Percentiles rank a stretch among this genome's conserved stretches.
Conservation (phyloP, 2,113 vertebrate genomes). For the Bungarus multicinctus region DNA sequence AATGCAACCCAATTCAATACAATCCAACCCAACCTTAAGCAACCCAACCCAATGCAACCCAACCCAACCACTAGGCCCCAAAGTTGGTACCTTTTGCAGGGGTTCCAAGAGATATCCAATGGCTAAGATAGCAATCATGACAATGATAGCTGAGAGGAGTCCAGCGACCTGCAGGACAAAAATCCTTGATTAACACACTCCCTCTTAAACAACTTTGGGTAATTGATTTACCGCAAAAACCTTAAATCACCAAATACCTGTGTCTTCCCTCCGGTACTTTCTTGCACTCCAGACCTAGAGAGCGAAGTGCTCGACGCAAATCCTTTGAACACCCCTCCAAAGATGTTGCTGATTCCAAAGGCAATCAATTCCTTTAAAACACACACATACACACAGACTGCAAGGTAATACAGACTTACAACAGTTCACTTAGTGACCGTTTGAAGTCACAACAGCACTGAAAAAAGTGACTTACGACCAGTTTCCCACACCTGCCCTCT, state of each 20-base stretch:
- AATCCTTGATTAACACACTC: constrained; percentile 7
- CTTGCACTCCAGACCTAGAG: constrained; percentile 91
- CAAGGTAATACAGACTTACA: not conserved
- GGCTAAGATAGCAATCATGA: constrained; percentile 84
- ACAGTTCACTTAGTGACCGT: not conserved
- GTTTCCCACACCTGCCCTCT: too few species aligned
- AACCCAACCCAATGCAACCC: not conserved
- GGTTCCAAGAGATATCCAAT: constrained; percentile 87
- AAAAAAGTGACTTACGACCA: too few species aligned
- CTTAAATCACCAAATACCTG: constrained; percentile 74
- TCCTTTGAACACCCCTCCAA: constrained; percentile 86
- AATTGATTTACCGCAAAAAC: not conserved
- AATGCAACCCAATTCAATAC: not conserved
- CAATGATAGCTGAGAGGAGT: constrained; percentile 83
- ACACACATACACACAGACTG: not conserved
- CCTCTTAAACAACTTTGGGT: not conserved
- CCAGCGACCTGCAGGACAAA: constrained; percentile 81
- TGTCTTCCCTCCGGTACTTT: constrained; percentile 95
- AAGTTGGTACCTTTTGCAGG: constrained; percentile 83
- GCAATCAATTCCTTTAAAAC: constrained; percentile 87
- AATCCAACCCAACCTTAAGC: too few species aligned
- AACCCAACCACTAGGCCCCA: not conserved
- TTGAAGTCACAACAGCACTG: too few species aligned
- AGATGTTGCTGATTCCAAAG: constrained; percentile 89
- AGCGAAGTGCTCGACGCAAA: constrained; percentile 89